Evolutionary conservation across 1,140 invertebrate genomes (phyloP).

Genomic region (Tachypleus tridentatus): DNA sequence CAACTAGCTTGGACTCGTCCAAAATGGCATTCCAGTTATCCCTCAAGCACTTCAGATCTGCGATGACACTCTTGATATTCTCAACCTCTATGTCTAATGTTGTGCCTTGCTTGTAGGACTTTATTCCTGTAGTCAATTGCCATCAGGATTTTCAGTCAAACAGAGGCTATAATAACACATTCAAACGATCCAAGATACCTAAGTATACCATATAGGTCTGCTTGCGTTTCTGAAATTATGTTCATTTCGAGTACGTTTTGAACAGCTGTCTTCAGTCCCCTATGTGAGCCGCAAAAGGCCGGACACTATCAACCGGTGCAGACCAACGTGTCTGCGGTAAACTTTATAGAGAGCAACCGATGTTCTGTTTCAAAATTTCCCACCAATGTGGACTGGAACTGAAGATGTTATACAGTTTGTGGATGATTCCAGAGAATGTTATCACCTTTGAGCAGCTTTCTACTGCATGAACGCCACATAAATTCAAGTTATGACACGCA

Average conservation of each 20-base stretch:
- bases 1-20: not conserved
- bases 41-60: not conserved
- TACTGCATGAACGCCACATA: slow-evolving; percentile 17
- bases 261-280: not conserved
- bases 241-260: not conserved
- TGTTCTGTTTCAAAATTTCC: slow-evolving; percentile 11
- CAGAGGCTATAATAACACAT: not conserved
- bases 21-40: not conserved
- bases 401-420: slow-evolving; percentile 15
- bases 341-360: slow-evolving; percentile 1
- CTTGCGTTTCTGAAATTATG: not conserved
- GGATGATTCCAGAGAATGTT: slow-evolving; percentile 13
- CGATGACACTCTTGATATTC: not conserved
- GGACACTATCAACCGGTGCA: slow-evolving; percentile 2
- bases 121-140: not conserved
- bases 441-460: slow-evolving; percentile 9
- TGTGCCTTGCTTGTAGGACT: not conserved
- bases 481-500: slow-evolving; percentile 30
- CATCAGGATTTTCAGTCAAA: slow-evolving; percentile 1
- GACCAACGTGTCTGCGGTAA: slow-evolving; percentile 4
- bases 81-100: not conserved
- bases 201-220: not conserved
- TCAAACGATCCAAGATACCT: not conserved
- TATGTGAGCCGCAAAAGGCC: not conserved
- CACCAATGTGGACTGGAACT: slow-evolving; percentile 8